Evolutionary conservation across 1,140 invertebrate species (phyloP), one percentile per base, ranked within the genome.

Genomic region (Drosophila nasuta): DNA sequence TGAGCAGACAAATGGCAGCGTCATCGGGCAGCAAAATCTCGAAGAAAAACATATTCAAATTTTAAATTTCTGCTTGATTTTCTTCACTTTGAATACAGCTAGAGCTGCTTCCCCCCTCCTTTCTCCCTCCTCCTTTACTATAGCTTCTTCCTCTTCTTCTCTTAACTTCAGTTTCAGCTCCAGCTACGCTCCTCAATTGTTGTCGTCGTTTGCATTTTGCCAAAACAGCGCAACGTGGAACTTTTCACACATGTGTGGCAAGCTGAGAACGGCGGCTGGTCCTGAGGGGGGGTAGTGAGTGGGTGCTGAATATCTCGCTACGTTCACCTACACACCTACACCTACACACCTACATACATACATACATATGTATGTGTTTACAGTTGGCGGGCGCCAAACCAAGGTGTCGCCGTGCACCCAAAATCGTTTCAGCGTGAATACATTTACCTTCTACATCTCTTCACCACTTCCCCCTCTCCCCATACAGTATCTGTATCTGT

Each of bases 391-490:
- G 85, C 83, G 83, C 83, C 83, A 88, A 89, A 88, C 80, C 83
- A 88, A 88, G 85, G 83, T 88, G 83, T 88, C 83, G 83, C 83
- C 83, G 68, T 88, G 83, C 83, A 89, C 80, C 85, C 83, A 67
- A 88, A 88, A 88, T 88, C 85, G 85, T 88, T 88, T 88, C 83
- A 69, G 81, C 83, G 83, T 89, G 82, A 88, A 88, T 88, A 88
- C 85, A 83, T 89, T 88, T 89, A 63, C 45, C 46, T 60, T 64
- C 51, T 20, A 35, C 20, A 46, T 30, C 56, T 17, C 56, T 10
- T 1, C 48, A 8, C 43, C 10, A 7, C n/a, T n/a, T 17, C 54
- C 15, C 56, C 52, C 38, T 59, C 57, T 59, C 15, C 59, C 11
- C 2, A 10, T 10, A n/a, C 41, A 5, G 66, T 69, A 69, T 51